Percentiles rank a stretch among this genome's conserved stretches.
These are phyloP conservation scores for Dinomys branickii DNA, from an alignment of 2,113 vertebrate genomes.

Conservation along the genomic window DNA sequence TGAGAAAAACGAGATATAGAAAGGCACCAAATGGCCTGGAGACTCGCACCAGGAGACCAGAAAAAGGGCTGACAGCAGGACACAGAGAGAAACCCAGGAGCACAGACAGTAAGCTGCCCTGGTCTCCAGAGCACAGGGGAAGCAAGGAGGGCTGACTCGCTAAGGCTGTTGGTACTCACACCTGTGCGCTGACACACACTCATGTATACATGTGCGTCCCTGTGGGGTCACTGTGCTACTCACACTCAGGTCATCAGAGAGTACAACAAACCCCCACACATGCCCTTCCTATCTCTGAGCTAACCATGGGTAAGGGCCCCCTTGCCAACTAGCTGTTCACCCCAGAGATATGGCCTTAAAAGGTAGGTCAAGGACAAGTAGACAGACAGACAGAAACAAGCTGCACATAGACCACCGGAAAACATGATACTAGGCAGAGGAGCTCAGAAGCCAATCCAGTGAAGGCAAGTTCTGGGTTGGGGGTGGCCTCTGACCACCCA, in stretches of 20 bases:
- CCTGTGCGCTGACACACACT: no score
- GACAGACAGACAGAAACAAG: neutral
- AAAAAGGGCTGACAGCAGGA: no score
- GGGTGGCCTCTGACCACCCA: no score
- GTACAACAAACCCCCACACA: neutral
- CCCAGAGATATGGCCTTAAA: neutral
- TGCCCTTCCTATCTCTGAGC: neutral
- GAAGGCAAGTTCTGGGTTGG: neutral
- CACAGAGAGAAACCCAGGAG: no score
- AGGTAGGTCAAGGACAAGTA: neutral
- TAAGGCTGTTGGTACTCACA: no score
- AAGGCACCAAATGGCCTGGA: no score
- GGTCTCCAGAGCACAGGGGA: no score
- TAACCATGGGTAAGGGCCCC: neutral
- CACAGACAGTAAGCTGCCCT: no score
- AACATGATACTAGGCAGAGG: neutral
- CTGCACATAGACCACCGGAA: neutral
- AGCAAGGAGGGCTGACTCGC: no score
- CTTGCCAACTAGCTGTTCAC: neutral
- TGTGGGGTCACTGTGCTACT: neutral
- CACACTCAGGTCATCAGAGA: neutral
- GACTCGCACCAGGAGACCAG: no score
- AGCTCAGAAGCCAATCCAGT: neutral
- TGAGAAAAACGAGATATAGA: no score
- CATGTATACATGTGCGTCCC: no score